Evolutionary conservation across 2,113 vertebrate species (phyloP).

Genomic region (Trogon melanurus): DNA sequence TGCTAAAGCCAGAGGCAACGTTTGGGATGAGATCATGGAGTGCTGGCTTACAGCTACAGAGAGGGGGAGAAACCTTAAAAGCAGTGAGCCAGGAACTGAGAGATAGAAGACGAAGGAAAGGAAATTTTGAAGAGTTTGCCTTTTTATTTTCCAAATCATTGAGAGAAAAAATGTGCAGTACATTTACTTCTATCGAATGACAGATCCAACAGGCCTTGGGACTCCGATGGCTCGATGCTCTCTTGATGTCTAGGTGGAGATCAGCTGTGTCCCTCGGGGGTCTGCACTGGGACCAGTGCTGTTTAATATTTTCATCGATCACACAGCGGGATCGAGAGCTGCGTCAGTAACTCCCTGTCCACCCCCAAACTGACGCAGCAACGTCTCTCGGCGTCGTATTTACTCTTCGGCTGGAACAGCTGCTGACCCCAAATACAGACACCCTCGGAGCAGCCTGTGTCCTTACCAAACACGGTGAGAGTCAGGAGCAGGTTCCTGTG

Average conservation of each 20-base stretch:
- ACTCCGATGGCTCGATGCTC: background rate
- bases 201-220: background rate
- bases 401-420: background rate
- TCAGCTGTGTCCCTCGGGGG: too few relatives aligned
- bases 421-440: background rate
- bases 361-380: background rate
- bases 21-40: slow-evolving; percentile 48
- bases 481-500: slow-evolving; percentile 94
- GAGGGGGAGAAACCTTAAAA: background rate
- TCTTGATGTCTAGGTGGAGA: too few relatives aligned
- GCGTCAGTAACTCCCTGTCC: background rate
- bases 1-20: slow-evolving; percentile 44
- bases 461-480: slow-evolving; percentile 92
- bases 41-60: background rate
- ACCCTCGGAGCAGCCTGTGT: background rate
- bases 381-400: background rate
- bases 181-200: background rate
- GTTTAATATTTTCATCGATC: too few relatives aligned
- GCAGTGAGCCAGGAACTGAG: background rate
- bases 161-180: background rate
- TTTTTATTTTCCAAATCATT: background rate
- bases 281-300: too few relatives aligned
- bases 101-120: background rate
- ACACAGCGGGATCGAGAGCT: background rate
- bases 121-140: background rate